phyloP scores from a whole-genome alignment of 2,797 vertebrate genomes.

The Melopsittacus undulatus region DNA sequence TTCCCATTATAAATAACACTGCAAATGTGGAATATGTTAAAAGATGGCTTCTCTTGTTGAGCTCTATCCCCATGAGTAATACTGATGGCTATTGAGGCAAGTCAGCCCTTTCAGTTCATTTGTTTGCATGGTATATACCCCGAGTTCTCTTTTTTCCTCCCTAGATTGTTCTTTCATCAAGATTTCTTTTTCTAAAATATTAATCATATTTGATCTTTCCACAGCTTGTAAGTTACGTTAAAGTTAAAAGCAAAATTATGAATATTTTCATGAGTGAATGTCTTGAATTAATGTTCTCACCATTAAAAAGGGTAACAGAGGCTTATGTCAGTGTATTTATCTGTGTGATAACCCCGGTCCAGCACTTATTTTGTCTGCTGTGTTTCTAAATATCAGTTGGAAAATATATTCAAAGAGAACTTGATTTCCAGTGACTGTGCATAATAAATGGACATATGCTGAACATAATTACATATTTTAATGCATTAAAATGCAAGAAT shows the following conservation, averaged over 20 bases:
- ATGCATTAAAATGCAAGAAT: slow-evolving; percentile 5
- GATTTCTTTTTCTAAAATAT: slow-evolving; percentile 8
- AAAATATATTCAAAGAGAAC: neutral
- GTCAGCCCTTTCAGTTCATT: neutral
- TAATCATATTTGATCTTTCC: neutral
- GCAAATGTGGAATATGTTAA: neutral
- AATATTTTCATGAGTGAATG: neutral
- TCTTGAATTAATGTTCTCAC: neutral
- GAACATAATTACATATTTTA: slow-evolving; percentile 1
- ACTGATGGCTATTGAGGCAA: neutral
- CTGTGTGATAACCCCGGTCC: neutral
- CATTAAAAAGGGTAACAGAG: neutral
- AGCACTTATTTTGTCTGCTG: neutral
- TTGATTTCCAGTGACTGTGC: slow-evolving; percentile 9
- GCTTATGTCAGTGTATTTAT: neutral
- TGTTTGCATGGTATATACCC: neutral
- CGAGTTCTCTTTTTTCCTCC: neutral
- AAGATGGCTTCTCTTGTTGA: neutral
- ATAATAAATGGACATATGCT: neutral
- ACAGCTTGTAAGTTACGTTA: neutral
- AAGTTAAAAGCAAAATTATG: neutral
- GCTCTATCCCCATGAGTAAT: neutral
- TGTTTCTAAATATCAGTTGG: neutral
- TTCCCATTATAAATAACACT: neutral
- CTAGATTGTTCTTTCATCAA: neutral